These are phyloP conservation scores for Antedon mediterranea DNA, from an alignment of 53 echinoderm and acorn worm species.

Conservation along the genomic window DNA sequence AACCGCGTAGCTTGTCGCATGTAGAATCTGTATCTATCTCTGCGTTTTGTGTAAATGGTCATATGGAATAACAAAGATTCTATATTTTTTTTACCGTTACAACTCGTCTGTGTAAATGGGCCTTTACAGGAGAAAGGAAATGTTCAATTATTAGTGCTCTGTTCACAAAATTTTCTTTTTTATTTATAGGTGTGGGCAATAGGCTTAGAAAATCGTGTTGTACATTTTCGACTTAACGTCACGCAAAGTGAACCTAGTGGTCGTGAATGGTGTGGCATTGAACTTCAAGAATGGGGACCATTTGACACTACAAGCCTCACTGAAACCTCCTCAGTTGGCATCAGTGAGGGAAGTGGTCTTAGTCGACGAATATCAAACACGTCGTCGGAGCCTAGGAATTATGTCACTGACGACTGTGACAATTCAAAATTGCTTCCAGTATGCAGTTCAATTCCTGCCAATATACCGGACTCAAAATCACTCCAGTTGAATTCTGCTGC, in stretches of 20 bases:
- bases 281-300: slow-evolving; percentile 34
- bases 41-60: too few species aligned
- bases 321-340: neutral
- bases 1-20: too few species aligned
- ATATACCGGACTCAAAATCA: neutral
- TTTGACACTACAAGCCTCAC: neutral
- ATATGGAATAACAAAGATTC: too few species aligned
- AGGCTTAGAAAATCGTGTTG: slow-evolving; percentile 51
- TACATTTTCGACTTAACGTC: slow-evolving; percentile 51
- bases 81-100: too few species aligned
- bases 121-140: too few species aligned
- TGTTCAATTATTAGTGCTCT: too few species aligned
- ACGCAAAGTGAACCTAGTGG: slow-evolving; percentile 74
- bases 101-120: too few species aligned
- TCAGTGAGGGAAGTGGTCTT: neutral
- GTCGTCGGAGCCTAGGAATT: neutral
- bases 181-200: slow-evolving; percentile 67
- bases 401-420: neutral
- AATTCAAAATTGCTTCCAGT: neutral
- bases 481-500: neutral
- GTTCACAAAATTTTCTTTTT: neutral
- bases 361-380: neutral
- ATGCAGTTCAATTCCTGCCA: neutral
- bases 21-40: too few species aligned
- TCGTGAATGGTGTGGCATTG: slow-evolving; percentile 63